Percentiles rank a stretch among this genome's conserved stretches.
These are phyloP conservation scores for Oreochromis grahami DNA, from an alignment of 2,797 vertebrate genomes.

Conservation along the genomic window DNA sequence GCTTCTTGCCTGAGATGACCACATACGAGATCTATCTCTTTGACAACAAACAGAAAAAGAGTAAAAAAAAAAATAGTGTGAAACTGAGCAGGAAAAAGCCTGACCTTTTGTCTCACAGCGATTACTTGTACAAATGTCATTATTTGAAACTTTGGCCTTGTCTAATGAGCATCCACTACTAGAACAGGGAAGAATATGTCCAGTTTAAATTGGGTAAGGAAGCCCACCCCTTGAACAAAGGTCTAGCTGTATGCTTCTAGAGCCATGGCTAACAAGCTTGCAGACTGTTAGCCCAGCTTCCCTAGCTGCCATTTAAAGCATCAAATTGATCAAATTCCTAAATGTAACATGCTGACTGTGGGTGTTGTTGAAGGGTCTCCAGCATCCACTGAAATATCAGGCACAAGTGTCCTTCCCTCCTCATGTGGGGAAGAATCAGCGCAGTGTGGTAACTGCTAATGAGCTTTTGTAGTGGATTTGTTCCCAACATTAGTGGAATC, in stretches of 20 bases:
- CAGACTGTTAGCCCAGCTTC: background rate
- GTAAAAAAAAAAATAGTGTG: too few species aligned
- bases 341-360: background rate
- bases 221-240: background rate
- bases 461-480: background rate
- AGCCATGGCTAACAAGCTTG: background rate
- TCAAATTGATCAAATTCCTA: background rate
- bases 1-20: background rate
- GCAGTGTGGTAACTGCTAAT: background rate
- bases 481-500: background rate
- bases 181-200: background rate
- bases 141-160: background rate
- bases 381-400: background rate
- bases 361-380: background rate
- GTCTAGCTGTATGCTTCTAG: background rate
- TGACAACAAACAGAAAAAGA: background rate
- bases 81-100: background rate
- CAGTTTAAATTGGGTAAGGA: background rate
- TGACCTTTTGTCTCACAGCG: background rate
- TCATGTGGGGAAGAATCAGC: background rate
- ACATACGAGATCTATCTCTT: background rate
- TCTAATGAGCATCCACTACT: background rate
- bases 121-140: background rate
- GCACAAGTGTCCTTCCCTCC: background rate
- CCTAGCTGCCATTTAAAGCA: background rate